These are phyloP conservation scores for Mactromeris polynyma DNA, from an alignment of 2,888 invertebrate genomes.

Conservation along the genomic window DNA sequence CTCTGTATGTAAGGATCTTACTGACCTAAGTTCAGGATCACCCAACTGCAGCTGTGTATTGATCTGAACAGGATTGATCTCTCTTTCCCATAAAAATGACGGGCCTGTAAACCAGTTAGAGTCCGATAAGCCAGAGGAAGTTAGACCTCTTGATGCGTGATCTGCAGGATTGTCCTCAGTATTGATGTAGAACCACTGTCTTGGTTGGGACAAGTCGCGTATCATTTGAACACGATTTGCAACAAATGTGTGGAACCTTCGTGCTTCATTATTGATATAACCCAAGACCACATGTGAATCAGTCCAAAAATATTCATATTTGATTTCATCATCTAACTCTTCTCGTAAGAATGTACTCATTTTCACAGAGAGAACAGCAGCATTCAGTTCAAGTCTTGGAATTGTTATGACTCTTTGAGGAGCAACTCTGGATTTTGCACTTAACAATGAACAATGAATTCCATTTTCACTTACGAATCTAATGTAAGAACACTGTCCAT, in stretches of 20 bases:
- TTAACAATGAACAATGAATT: constrained; percentile 65
- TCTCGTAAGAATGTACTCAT: constrained; percentile 52
- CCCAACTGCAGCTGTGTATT: too few relatives aligned
- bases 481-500: constrained; percentile 71
- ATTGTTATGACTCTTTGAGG: constrained; percentile 59
- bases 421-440: constrained; percentile 61
- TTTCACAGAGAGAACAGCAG: constrained; percentile 64
- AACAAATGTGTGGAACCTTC: constrained; percentile 17
- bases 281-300: background rate
- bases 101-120: constrained; percentile 31
- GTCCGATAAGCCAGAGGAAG: too few relatives aligned
- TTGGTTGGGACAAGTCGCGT: background rate
- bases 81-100: too few relatives aligned
- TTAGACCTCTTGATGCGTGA: background rate
- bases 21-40: too few relatives aligned
- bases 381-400: constrained; percentile 66
- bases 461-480: constrained; percentile 43
- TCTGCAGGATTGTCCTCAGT: constrained; percentile 19
- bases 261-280: constrained; percentile 16
- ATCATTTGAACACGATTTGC: constrained; percentile 16
- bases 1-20: background rate
- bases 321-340: too few relatives aligned
- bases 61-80: too few relatives aligned
- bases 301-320: too few relatives aligned
- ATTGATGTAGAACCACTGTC: constrained; percentile 9